phyloP scores from a whole-genome alignment of 2,797 vertebrate species.

The Serranus cabrilla region DNA sequence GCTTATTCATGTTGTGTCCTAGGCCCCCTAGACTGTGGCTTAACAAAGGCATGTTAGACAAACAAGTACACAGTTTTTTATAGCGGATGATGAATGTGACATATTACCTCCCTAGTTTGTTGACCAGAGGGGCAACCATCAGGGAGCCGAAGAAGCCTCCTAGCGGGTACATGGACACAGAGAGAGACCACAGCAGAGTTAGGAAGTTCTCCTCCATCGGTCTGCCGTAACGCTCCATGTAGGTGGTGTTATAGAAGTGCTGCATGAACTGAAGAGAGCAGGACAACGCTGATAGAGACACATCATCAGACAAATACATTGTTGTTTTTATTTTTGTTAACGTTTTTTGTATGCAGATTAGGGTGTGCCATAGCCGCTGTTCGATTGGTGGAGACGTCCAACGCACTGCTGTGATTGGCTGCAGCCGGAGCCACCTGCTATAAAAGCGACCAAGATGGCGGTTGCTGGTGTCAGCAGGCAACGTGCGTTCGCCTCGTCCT shows the following conservation, averaged over 20 bases:
- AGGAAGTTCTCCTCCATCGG: slow-evolving; percentile 70
- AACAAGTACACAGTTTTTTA: neutral
- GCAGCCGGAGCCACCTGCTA: no score
- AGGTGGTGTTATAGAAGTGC: slow-evolving; percentile 90
- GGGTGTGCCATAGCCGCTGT: no score
- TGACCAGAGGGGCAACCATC: slow-evolving; percentile 92
- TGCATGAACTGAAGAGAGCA: slow-evolving; percentile 89
- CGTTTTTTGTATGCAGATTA: no score
- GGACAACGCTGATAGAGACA: slow-evolving; percentile 19
- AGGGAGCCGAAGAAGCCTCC: slow-evolving; percentile 95
- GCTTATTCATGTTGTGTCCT: no score
- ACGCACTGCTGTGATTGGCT: no score
- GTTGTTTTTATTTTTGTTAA: no score
- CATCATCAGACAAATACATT: no score
- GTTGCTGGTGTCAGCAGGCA: no score
- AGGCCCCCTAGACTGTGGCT: no score
- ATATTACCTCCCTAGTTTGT: slow-evolving; percentile 90
- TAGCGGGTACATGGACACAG: slow-evolving; percentile 94
- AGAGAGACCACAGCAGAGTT: slow-evolving; percentile 92
- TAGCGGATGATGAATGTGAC: neutral
- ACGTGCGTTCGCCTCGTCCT: no score
- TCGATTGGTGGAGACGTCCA: no score
- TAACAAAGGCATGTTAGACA: neutral
- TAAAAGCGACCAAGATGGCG: no score
- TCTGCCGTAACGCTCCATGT: slow-evolving; percentile 69